Evolutionary conservation across 2,888 invertebrate genomes (phyloP), one percentile per base, ranked within the genome.

Genomic region (Apamea crenata): DNA sequence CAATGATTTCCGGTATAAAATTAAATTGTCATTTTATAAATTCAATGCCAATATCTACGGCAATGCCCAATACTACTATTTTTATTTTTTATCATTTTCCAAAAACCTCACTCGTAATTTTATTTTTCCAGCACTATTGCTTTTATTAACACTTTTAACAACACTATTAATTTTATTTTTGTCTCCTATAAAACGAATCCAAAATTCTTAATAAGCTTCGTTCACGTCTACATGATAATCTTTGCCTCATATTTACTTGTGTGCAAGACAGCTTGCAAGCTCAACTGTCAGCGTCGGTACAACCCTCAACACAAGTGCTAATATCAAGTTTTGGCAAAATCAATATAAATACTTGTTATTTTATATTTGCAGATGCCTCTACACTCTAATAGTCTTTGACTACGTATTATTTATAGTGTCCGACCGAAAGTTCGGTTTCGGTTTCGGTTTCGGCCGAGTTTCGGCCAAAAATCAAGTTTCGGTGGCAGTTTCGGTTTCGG

Each of bases 221-320:
- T 71, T 61, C 84, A 74, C 56, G 47, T 90, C 87, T 89, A 72
- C 73, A 21, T n/a, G 18, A 81, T 81, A 87, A 89, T 91, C 91
- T 91, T 92, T 91, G 67, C 75, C 74, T 70, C 80, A 47, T 89
- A 78, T 90, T 88, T 89, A 89, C 88, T 86, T 88, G 89, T 92
- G 91, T 90, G 91, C 88, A 88, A 89, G 88, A 89, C 90, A 90
- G 87, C 91, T 92, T 92, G 91, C 89, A 91, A 91, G 91, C 91
- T 91, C 82, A 81, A 83, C 91, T 92, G 91, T 91, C 92, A 91
- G 14, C 68, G 74, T 47, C 79, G 66, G 90, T 91, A 92, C 91
- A 74, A 44, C 50, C 77, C n/a, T 14, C 18, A 10, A 82, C 80
- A 87, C 65, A 89, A 89, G 74, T 81, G 36, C 14, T 81, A 63